Percentiles rank a stretch among this genome's conserved stretches.
Conservation (phyloP, 2,797 vertebrate genomes). For the Acanthis flammea region DNA sequence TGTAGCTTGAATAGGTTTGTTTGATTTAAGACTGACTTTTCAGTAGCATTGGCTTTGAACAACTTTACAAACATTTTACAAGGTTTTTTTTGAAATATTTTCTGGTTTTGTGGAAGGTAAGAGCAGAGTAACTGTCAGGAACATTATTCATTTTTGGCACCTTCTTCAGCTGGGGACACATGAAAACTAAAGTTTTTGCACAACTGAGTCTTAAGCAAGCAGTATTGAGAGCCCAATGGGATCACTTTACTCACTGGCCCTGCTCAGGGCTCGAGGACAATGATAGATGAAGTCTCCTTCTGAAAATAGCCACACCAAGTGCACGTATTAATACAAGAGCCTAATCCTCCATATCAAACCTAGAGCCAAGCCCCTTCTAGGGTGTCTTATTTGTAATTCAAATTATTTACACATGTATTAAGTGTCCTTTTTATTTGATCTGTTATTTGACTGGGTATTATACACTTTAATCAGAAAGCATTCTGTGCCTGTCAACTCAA, state of each 20-base stretch:
- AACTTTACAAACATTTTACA: not conserved
- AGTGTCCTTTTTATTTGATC: slow-evolving; percentile 73
- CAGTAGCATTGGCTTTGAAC: not conserved
- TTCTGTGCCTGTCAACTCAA: slow-evolving; percentile 14
- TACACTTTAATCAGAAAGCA: slow-evolving; percentile 49
- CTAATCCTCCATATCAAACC: slow-evolving; percentile 68
- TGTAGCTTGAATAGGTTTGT: not conserved
- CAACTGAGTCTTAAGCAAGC: slow-evolving; percentile 33
- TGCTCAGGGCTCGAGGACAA: slow-evolving; percentile 64
- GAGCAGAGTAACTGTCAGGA: not conserved
- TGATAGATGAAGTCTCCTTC: slow-evolving; percentile 76
- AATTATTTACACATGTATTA: slow-evolving; percentile 76
- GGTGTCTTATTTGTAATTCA: slow-evolving; percentile 76
- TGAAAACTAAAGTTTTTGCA: slow-evolving; percentile 31
- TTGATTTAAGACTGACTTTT: not conserved
- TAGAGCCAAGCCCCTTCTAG: slow-evolving; percentile 63
- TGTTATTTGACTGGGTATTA: slow-evolving; percentile 67
- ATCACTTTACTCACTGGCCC: slow-evolving; percentile 73
- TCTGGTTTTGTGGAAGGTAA: not conserved
- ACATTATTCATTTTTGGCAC: not conserved
- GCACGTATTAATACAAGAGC: slow-evolving; percentile 73
- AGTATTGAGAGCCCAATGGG: slow-evolving; percentile 73
- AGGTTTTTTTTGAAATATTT: not conserved
- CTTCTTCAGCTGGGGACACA: not conserved
- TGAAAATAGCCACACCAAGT: slow-evolving; percentile 79